These are phyloP conservation scores for Galleria mellonella DNA, from an alignment of 1,140 invertebrate genomes.

Conservation along the genomic window DNA sequence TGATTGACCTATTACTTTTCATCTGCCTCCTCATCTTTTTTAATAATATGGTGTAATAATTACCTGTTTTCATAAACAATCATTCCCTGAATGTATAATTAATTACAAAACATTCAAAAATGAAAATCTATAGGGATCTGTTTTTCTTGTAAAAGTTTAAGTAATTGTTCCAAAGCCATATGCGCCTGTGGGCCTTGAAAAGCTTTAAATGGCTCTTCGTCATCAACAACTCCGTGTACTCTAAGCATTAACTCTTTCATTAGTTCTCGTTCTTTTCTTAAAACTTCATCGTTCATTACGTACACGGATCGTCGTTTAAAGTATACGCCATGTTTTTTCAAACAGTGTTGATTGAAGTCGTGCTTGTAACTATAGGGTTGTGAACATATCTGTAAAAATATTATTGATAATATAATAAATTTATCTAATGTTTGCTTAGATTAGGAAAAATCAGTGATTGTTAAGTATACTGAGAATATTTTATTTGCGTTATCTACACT, in stretches of 20 bases:
- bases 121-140: constrained; percentile 22
- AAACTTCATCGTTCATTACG: constrained; percentile 46
- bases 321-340: constrained; percentile 51
- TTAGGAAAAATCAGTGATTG: too few relatives aligned
- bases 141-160: constrained; percentile 27
- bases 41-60: too few relatives aligned
- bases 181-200: constrained; percentile 35
- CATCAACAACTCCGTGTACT: constrained; percentile 21
- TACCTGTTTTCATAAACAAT: too few relatives aligned
- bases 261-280: constrained; percentile 29
- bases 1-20: too few relatives aligned
- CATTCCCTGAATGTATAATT: too few relatives aligned
- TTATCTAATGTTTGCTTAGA: too few relatives aligned
- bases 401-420: neutral
- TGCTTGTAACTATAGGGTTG: constrained; percentile 54
- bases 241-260: constrained; percentile 33
- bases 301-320: constrained; percentile 34
- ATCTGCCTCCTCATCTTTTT: too few relatives aligned
- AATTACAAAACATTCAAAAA: neutral
- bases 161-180: constrained; percentile 28
- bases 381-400: constrained; percentile 37
- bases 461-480: too few relatives aligned
- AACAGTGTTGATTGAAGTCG: constrained; percentile 51
- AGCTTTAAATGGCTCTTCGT: constrained; percentile 23
- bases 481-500: too few relatives aligned